A percentile compares a stretch with the other conserved stretches of the same genome.
phyloP scores from a whole-genome alignment of 2,113 vertebrate species.

The Hylia prasina region DNA sequence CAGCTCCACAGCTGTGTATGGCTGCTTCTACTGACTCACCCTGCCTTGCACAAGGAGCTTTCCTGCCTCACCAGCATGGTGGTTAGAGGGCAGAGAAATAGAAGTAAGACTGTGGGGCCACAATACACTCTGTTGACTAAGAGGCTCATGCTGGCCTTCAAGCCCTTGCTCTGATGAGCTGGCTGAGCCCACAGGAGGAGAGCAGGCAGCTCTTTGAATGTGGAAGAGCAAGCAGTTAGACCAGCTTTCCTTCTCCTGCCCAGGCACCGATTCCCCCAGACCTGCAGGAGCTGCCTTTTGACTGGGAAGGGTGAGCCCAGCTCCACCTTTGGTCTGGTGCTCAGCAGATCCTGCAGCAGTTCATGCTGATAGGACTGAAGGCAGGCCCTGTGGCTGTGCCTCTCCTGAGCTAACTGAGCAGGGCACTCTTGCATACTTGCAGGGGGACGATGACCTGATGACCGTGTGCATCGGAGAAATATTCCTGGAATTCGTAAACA shows the following conservation, averaged over 20 bases:
- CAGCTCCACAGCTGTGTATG: not conserved
- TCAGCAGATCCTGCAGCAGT: not conserved
- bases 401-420: not conserved
- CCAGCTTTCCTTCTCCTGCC: not conserved
- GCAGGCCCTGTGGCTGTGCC: not conserved
- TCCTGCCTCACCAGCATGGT: not conserved
- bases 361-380: not conserved
- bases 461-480: slow-evolving; percentile 88
- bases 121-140: not conserved
- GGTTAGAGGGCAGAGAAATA: not conserved
- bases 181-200: not conserved
- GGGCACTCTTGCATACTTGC: not conserved
- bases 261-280: rapidly evolving
- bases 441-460: slow-evolving; percentile 88
- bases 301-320: not conserved
- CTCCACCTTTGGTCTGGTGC: not conserved
- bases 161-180: not conserved
- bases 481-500: slow-evolving; percentile 91
- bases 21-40: not conserved
- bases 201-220: not conserved
- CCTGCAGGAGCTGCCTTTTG: not conserved
- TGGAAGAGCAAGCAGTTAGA: not conserved
- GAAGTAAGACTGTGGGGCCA: not conserved
- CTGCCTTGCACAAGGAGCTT: not conserved
- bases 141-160: not conserved